Conservation (phyloP, 1,140 invertebrate genomes). For the Delia radicum region DNA sequence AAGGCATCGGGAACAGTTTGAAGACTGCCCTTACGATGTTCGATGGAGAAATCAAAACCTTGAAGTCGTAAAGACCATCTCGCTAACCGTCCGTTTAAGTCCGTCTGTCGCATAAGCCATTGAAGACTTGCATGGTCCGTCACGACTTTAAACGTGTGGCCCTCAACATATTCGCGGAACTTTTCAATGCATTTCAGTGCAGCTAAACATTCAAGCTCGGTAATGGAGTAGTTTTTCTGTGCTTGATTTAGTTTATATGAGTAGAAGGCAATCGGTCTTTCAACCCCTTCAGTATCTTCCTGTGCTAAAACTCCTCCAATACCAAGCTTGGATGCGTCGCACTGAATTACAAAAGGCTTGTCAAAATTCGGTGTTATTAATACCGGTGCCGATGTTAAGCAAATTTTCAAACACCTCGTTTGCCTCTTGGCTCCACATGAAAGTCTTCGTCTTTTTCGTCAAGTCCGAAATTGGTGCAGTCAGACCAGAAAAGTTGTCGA, state of each 20-base stretch:
- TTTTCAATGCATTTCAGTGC: conserved; percentile 53
- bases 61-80: not conserved
- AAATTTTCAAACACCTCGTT: not conserved
- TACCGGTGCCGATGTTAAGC: conserved; percentile 43
- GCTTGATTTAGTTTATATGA: conserved; percentile 34
- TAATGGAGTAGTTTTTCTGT: conserved; percentile 54
- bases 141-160: conserved; percentile 51
- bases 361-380: conserved; percentile 46
- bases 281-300: conserved; percentile 28
- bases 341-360: conserved; percentile 44
- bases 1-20: not conserved
- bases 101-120: conserved; percentile 30
- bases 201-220: conserved; percentile 56
- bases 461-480: conserved; percentile 36
- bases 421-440: conserved; percentile 22
- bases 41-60: not conserved
- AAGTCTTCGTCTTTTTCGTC: conserved; percentile 10
- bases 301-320: conserved; percentile 50
- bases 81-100: not conserved
- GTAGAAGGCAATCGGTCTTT: conserved; percentile 43
- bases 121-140: conserved; percentile 42
- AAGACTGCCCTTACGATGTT: not conserved
- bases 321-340: conserved; percentile 48
- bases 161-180: conserved; percentile 54
- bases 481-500: conserved; percentile 42